phyloP scores from a whole-genome alignment of 2,888 invertebrate genomes.

The Oeneis ivallda region DNA sequence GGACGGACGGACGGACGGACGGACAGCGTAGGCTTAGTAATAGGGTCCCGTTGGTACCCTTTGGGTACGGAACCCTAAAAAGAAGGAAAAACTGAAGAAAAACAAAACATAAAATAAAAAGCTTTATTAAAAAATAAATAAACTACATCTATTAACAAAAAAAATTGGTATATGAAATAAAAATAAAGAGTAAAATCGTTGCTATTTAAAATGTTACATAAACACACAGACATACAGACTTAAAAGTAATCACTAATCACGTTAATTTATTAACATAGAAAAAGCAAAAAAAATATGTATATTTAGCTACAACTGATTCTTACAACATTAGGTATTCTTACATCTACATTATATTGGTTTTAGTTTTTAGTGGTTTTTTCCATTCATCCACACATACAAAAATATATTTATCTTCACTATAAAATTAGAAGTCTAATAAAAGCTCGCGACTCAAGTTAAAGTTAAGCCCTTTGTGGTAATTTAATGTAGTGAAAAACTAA shows the following conservation, averaged over 20 bases:
- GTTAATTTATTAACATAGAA: slow-evolving; percentile 5
- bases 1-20: too few relatives aligned
- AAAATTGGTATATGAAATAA: slow-evolving; percentile 36
- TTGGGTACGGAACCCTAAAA: too few relatives aligned
- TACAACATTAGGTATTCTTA: background rate
- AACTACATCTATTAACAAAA: slow-evolving; percentile 36
- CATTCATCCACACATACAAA: slow-evolving; percentile 46
- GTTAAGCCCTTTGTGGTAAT: background rate
- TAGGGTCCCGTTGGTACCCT: too few relatives aligned
- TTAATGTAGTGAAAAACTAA: background rate
- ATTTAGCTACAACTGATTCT: slow-evolving; percentile 6
- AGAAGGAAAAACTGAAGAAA: background rate
- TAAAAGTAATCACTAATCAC: slow-evolving; percentile 7
- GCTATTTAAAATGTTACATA: slow-evolving; percentile 5
- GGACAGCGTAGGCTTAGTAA: too few relatives aligned
- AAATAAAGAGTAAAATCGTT: slow-evolving; percentile 21
- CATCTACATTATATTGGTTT: slow-evolving; percentile 2
- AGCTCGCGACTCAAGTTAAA: background rate
- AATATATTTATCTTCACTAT: slow-evolving; percentile 43
- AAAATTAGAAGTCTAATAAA: slow-evolving; percentile 20
- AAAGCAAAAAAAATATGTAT: slow-evolving; percentile 10
- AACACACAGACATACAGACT: slow-evolving; percentile 1
- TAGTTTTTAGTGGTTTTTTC: slow-evolving; percentile 4
- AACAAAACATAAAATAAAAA: slow-evolving; percentile 23
- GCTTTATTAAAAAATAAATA: slow-evolving; percentile 35